Base-by-base conservation (phyloP, 2,113 vertebrate genomes). In the Chaetops frenatus region DNA sequence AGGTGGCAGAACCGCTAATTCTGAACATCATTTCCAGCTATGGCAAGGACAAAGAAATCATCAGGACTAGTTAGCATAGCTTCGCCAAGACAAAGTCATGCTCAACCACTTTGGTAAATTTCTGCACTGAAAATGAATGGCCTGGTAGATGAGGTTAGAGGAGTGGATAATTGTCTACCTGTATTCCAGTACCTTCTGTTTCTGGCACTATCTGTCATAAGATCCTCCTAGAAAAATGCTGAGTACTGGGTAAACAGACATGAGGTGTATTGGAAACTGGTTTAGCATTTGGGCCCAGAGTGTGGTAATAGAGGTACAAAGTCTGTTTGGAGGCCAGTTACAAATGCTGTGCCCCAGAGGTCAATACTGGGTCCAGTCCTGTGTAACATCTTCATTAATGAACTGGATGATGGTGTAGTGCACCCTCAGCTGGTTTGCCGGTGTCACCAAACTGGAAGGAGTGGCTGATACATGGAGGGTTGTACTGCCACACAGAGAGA, bases 231-330 rank as follows among this genome's bases (percentile, higher is more conserved):
- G 35, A 77, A 24, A 65, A 81, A 12, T 31, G 24, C 24, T 50
- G 35, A 24, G 12, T n/a, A 8, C 17, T 72, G 18, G 45, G 4
- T 61, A 48, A 81, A 20, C 51, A 71, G 42, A 21, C 27, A 50
- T 36, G 57, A 80, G n/a, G 20, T 60, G 2, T 16, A 16, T 15
- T 72, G 72, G 42, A 62, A 87, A 83, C 25, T 51, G 42, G 5
- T 28, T 27, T 8, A 67, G 47, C 0, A 0, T 18, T 21, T 72
- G 18, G 8, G 18, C 33, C 33, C 29, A 25, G 54, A 12, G 11
- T 5, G 18, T 56, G 29, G 7, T 51, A 21, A 45, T 13, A 24
- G 21, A 13, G 87, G 8, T 29, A 10, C 1, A 2, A 50, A 61
- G 25, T 51, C 33, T 80, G 36, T 6, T 4, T 81, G 56, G 67